These are phyloP conservation scores for Accipiter virgatus DNA, from an alignment of 2,113 vertebrate genomes.

Conservation along the genomic window DNA sequence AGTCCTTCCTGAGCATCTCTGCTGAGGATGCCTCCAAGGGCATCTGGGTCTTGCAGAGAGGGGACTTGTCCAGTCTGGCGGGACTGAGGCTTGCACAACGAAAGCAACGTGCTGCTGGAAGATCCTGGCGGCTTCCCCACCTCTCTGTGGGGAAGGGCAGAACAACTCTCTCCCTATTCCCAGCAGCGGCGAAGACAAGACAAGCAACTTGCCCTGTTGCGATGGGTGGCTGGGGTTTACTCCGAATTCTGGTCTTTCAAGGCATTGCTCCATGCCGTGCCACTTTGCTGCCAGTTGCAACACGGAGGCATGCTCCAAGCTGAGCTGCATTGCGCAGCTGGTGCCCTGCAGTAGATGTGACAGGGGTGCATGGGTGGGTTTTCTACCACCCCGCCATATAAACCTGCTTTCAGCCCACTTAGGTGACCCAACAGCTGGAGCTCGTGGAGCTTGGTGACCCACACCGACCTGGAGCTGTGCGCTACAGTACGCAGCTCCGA, in stretches of 20 bases:
- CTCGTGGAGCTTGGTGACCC: neutral
- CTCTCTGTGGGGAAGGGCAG: neutral
- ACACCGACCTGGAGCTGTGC: neutral
- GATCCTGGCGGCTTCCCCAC: neutral
- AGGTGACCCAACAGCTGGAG: neutral
- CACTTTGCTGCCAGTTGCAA: neutral
- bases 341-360: neutral
- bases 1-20: neutral
- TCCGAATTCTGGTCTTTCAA: neutral
- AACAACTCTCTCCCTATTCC: neutral
- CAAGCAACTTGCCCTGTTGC: neutral
- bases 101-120: neutral
- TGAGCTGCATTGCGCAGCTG: neutral
- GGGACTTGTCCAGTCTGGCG: neutral
- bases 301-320: neutral
- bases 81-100: neutral
- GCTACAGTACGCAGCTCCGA: neutral
- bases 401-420: neutral
- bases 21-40: neutral
- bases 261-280: neutral
- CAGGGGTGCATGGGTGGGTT: neutral
- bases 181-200: neutral
- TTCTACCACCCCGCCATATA: neutral
- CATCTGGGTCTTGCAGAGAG: neutral
- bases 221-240: neutral